Percentiles rank a stretch among this genome's conserved stretches.
Conservation (phyloP, 2,797 vertebrate species). For the Monodelphis domestica region DNA sequence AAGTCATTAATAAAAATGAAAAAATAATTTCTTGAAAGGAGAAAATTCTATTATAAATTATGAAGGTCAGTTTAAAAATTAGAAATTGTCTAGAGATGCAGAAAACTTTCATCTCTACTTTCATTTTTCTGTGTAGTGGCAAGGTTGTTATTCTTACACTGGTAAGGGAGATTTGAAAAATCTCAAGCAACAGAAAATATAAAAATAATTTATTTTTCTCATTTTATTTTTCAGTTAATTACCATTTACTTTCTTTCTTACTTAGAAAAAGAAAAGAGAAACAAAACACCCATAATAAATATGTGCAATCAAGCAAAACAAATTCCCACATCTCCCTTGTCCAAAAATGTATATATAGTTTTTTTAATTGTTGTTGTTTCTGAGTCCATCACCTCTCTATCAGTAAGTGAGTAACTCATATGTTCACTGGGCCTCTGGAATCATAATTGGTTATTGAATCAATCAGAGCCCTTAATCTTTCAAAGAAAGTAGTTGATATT, state of each 20-base stretch:
- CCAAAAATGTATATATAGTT: not conserved
- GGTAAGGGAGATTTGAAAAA: slow-evolving; percentile 5
- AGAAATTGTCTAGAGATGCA: not conserved
- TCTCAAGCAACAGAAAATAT: not conserved
- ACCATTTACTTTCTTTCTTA: not conserved
- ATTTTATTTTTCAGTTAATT: not conserved
- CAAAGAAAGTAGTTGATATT: not conserved
- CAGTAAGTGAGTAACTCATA: not conserved
- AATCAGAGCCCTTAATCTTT: not conserved
- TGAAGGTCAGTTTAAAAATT: not conserved
- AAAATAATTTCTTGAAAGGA: not conserved
- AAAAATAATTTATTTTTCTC: slow-evolving; percentile 25
- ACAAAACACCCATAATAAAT: not conserved
- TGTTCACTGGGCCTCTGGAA: not conserved
- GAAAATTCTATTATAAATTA: not conserved
- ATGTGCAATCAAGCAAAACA: not conserved
- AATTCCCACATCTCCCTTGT: not conserved
- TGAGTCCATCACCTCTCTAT: not conserved
- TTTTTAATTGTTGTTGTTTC: not conserved
- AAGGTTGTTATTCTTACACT: not conserved
- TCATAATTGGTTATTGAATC: not conserved
- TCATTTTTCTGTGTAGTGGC: not conserved
- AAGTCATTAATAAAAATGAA: not conserved
- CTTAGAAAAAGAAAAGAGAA: not conserved
- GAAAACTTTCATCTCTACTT: not conserved